A percentile compares a stretch with the other conserved stretches of the same genome.
These are phyloP conservation scores for Micrasema minimum DNA, from an alignment of 1,140 invertebrate genomes.

Conservation along the genomic window DNA sequence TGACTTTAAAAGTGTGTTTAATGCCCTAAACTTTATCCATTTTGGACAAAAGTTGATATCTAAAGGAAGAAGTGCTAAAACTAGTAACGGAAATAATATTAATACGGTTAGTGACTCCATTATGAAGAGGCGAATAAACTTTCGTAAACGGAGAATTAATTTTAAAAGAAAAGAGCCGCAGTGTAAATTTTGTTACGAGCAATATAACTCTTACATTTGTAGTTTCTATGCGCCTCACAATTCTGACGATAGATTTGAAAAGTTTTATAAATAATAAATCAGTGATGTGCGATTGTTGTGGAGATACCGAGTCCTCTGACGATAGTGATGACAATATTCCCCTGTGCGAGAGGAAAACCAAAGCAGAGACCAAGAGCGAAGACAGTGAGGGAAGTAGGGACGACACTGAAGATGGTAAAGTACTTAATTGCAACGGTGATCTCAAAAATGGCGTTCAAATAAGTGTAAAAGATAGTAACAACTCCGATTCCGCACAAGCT, in stretches of 20 bases:
- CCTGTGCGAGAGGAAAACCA: constrained; percentile 50
- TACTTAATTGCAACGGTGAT: constrained; percentile 53
- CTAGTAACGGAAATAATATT: constrained; percentile 51
- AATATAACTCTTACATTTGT: constrained; percentile 66
- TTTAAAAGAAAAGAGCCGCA: constrained; percentile 58
- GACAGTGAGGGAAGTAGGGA: constrained; percentile 54
- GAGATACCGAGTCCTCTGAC: constrained; percentile 62
- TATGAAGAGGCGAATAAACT: constrained; percentile 57
- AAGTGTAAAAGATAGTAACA: constrained; percentile 46
- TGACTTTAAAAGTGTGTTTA: constrained; percentile 52
- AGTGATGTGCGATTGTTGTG: constrained; percentile 70
- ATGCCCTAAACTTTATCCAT: constrained; percentile 46
- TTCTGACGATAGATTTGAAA: constrained; percentile 60
- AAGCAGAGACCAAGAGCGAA: constrained; percentile 49
- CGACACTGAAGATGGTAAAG: constrained; percentile 43
- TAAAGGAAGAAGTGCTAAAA: constrained; percentile 31
- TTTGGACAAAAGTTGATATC: constrained; percentile 47
- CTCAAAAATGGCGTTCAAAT: constrained; percentile 54
- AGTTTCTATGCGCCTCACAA: constrained; percentile 66
- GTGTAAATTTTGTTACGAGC: constrained; percentile 68
- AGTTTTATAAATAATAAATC: constrained; percentile 62
- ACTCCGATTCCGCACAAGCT: constrained; percentile 62
- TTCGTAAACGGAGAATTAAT: constrained; percentile 34
- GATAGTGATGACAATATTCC: constrained; percentile 58
- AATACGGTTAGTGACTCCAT: constrained; percentile 55